Conservation (phyloP, 2,888 invertebrate genomes). For the Chamaedrilus cognettii region DNA sequence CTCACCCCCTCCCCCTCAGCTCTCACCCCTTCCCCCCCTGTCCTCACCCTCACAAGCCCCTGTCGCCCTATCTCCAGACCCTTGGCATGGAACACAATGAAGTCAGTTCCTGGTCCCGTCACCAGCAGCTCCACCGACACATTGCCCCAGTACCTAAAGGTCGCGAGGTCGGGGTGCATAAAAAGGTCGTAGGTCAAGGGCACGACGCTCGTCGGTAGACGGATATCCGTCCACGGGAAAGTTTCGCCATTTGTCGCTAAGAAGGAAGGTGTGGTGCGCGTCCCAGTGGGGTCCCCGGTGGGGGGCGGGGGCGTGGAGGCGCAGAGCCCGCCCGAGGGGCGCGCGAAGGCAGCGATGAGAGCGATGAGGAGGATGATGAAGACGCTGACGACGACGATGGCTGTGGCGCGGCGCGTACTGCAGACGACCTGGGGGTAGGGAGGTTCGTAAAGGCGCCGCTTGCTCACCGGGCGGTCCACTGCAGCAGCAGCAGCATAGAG, state of each 20-base stretch:
- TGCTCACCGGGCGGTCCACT: too few relatives aligned
- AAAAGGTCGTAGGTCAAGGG: constrained; percentile 80
- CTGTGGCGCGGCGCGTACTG: constrained; percentile 68
- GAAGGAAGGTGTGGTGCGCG: constrained; percentile 25
- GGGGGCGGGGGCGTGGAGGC: constrained; percentile 3
- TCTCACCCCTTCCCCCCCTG: too few relatives aligned
- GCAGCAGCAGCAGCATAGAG: too few relatives aligned
- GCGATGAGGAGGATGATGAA: constrained; percentile 65
- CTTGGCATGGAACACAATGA: constrained; percentile 57
- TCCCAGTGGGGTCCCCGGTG: background rate
- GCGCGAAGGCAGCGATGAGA: constrained; percentile 85
- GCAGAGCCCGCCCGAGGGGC: too few relatives aligned
- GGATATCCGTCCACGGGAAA: constrained; percentile 56
- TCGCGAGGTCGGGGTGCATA: constrained; percentile 90
- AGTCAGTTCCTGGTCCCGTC: constrained; percentile 46
- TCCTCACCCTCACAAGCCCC: too few relatives aligned
- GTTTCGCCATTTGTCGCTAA: constrained; percentile 47
- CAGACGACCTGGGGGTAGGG: constrained; percentile 63
- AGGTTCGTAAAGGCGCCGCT: constrained; percentile 67
- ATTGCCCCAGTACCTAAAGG: constrained; percentile 82
- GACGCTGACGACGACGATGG: constrained; percentile 64
- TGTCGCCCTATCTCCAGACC: constrained; percentile 51
- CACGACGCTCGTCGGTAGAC: constrained; percentile 51
- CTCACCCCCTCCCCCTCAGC: too few relatives aligned
- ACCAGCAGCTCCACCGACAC: constrained; percentile 48